These are phyloP conservation scores for Nesogale talazaci DNA, from an alignment of 2,113 vertebrate species.

Conservation along the genomic window DNA sequence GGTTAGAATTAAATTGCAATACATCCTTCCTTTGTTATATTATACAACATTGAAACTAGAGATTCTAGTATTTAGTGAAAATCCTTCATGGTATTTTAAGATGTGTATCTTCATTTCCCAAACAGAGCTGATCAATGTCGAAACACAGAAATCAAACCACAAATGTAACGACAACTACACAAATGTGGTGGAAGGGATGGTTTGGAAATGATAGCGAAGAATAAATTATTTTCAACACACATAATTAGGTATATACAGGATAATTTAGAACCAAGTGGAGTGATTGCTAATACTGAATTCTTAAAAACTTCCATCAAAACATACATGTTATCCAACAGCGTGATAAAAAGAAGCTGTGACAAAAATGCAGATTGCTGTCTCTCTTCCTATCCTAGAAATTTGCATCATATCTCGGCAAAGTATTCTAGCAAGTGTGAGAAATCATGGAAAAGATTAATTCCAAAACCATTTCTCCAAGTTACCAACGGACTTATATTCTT, in stretches of 20 bases:
- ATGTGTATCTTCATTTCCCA: constrained; percentile 61
- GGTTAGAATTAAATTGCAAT: constrained; percentile 56
- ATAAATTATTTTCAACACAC: constrained; percentile 84
- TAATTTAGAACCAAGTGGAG: constrained; percentile 81
- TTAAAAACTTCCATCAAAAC: constrained; percentile 84
- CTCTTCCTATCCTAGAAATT: constrained; percentile 68
- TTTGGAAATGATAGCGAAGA: constrained; percentile 80
- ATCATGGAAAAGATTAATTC: constrained; percentile 85
- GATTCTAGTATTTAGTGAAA: constrained; percentile 71
- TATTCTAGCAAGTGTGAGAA: constrained; percentile 76
- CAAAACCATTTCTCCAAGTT: constrained; percentile 99
- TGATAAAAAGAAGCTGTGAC: constrained; percentile 75
- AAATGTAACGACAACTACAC: constrained; percentile 67
- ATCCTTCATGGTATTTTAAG: constrained; percentile 72
- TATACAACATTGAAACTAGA: constrained; percentile 60
- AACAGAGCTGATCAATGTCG: constrained; percentile 67
- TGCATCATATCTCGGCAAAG: constrained; percentile 72
- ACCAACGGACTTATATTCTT: constrained; percentile 95
- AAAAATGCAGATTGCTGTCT: constrained; percentile 57
- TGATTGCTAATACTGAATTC: constrained; percentile 74
- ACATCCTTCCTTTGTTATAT: constrained; percentile 64
- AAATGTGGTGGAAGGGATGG: constrained; percentile 70
- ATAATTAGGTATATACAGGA: constrained; percentile 82
- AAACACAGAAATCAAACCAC: constrained; percentile 67
- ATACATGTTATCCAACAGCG: constrained; percentile 79